phyloP scores from a whole-genome alignment of 2,797 vertebrate genomes.

The Furcifer pardalis region DNA sequence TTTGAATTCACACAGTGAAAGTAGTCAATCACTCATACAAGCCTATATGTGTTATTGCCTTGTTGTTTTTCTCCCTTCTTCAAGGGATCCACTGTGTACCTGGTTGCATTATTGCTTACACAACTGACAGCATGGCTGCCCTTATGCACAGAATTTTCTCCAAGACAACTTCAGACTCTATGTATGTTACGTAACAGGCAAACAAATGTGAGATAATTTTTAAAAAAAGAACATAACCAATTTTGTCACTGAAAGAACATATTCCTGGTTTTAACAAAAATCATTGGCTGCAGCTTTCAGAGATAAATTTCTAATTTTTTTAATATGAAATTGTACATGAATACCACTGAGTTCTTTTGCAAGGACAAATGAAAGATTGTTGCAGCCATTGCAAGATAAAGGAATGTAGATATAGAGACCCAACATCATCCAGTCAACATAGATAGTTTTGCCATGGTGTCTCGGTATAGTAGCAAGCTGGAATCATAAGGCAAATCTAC shows the following conservation, averaged over 20 bases:
- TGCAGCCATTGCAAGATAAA: background rate
- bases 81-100: too few species aligned
- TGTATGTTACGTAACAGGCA: too few species aligned
- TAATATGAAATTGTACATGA: background rate
- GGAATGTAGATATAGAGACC: background rate
- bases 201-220: background rate
- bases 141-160: too few species aligned
- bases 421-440: constrained; percentile 1
- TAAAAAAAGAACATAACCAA: background rate
- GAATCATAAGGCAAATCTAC: background rate
- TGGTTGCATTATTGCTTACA: too few species aligned
- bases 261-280: background rate
- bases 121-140: too few species aligned
- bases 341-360: background rate
- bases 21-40: too few species aligned
- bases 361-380: background rate
- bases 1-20: too few species aligned
- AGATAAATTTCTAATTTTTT: background rate
- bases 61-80: too few species aligned
- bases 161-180: too few species aligned
- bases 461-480: background rate
- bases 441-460: background rate
- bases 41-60: too few species aligned
- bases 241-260: background rate
- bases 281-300: background rate